Evolutionary conservation across 2,888 invertebrate species (phyloP).

Genomic region (Drosophila nigritarsus): DNA sequence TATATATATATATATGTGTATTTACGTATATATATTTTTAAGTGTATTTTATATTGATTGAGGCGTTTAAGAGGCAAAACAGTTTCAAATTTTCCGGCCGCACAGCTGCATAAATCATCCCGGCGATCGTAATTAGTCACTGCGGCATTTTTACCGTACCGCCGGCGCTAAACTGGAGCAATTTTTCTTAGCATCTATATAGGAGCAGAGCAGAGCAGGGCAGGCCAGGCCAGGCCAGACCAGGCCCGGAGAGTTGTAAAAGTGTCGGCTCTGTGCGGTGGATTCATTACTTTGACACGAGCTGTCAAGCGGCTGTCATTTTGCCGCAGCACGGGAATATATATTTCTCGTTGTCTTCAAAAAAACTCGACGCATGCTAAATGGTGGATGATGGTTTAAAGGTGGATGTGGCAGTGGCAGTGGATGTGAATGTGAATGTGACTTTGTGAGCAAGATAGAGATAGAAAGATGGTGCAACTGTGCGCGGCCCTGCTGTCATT

Average conservation of each 20-base stretch:
- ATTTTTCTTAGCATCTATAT: conserved; percentile 71
- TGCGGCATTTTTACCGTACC: conserved; percentile 56
- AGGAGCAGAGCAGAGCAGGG: conserved; percentile 3
- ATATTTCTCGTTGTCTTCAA: conserved; percentile 44
- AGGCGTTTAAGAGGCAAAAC: conserved; percentile 62
- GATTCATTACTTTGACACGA: conserved; percentile 84
- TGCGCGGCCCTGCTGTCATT: conserved; percentile 64
- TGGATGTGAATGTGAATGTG: conserved; percentile 32
- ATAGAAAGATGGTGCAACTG: conserved; percentile 57
- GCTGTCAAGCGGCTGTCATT: conserved; percentile 83
- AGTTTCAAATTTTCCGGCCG: conserved; percentile 57
- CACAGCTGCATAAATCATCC: conserved; percentile 78
- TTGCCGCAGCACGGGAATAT: conserved; percentile 75
- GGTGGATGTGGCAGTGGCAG: conserved; percentile 41
- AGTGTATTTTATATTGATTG: conserved; percentile 63
- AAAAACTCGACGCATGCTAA: conserved; percentile 61
- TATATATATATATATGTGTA: background rate
- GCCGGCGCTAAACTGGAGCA: conserved; percentile 76
- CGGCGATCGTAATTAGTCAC: conserved; percentile 78
- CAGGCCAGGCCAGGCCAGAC: conserved; percentile 9
- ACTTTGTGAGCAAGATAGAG: conserved; percentile 4
- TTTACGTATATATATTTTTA: conserved; percentile 2
- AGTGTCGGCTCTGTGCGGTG: conserved; percentile 82
- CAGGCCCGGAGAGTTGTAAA: conserved; percentile 67
- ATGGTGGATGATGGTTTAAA: conserved; percentile 63